phyloP scores from a whole-genome alignment of 2,113 vertebrate species.

The Tiliqua scincoides region DNA sequence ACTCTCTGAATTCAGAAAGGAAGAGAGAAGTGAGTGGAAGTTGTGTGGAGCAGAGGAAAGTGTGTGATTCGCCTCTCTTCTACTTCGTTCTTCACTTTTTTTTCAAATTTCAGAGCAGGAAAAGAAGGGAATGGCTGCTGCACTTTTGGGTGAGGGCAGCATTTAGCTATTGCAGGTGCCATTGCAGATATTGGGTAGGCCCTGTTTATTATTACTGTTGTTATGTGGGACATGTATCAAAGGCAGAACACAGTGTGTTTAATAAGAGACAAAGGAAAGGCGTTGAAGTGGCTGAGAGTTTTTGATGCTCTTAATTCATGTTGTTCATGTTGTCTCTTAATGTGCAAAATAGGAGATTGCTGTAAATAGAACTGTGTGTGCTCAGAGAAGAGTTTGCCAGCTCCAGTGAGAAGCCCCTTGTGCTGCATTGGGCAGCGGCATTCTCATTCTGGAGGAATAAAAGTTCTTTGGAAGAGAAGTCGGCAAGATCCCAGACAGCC shows the following conservation, averaged over 20 bases:
- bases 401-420: not conserved
- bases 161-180: too few relatives aligned
- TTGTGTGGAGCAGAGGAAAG: too few relatives aligned
- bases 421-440: not conserved
- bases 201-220: not conserved
- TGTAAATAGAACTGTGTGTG: not conserved
- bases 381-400: not conserved
- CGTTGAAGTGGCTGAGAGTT: accelerated
- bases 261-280: not conserved
- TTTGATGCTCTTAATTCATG: not conserved
- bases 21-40: too few relatives aligned
- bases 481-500: accelerated
- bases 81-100: too few relatives aligned
- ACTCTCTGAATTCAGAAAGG: too few relatives aligned
- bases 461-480: accelerated
- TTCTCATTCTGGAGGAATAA: not conserved
- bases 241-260: not conserved
- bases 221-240: not conserved
- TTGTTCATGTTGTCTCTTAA: accelerated
- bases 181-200: too few relatives aligned
- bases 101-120: too few relatives aligned
- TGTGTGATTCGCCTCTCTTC: too few relatives aligned
- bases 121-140: too few relatives aligned
- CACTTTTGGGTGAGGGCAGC: too few relatives aligned
- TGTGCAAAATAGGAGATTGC: not conserved